phyloP scores from a whole-genome alignment of 2,888 invertebrate genomes.

The Lutraria lutraria region DNA sequence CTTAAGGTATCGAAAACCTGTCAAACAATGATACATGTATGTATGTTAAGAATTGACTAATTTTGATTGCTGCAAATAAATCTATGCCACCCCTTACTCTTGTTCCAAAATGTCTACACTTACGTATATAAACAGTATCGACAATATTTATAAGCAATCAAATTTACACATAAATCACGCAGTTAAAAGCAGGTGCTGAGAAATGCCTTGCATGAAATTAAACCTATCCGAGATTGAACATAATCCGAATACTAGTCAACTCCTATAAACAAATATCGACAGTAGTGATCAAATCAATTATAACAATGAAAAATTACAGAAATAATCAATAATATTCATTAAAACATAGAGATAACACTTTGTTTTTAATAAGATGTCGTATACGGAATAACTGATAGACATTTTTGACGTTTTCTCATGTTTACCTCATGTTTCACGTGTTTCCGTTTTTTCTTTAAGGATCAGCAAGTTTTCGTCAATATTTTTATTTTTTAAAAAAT shows the following conservation, averaged over 20 bases:
- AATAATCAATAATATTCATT: background rate
- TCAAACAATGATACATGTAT: no score
- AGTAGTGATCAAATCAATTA: background rate
- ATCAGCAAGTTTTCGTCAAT: constrained; percentile 12
- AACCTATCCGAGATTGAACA: constrained; percentile 11
- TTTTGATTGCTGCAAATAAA: no score
- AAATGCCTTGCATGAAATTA: background rate
- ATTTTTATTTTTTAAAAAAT: no score
- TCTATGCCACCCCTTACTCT: no score
- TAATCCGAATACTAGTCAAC: constrained; percentile 11
- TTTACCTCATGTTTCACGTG: constrained; percentile 66
- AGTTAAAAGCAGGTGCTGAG: no score
- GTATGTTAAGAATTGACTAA: no score
- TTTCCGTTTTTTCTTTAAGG: constrained; percentile 49
- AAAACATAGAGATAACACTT: background rate
- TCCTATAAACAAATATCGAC: constrained; percentile 23
- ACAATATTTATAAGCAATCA: no score
- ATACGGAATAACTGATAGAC: background rate
- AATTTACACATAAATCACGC: no score
- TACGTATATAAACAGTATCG: no score
- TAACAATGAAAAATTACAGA: background rate
- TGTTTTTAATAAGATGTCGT: background rate
- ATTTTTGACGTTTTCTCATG: constrained; percentile 38
- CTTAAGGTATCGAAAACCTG: no score
- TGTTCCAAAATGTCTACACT: no score